Conservation (phyloP, 2,888 invertebrate genomes). For the Flexamia atlantica region DNA sequence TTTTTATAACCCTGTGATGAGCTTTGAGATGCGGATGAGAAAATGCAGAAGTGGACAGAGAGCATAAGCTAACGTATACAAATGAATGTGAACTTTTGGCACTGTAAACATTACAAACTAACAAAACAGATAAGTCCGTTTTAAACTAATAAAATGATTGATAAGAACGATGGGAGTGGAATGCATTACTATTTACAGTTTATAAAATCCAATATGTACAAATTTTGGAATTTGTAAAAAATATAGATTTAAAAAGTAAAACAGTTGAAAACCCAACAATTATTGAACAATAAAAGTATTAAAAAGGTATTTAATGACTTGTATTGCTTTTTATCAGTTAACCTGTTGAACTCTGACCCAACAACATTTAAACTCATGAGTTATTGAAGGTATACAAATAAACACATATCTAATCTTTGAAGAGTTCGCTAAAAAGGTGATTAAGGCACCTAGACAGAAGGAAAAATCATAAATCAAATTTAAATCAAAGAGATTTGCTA, state of each 20-base stretch:
- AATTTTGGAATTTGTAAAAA: not conserved
- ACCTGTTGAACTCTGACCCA: not conserved
- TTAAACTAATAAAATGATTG: slow-evolving; percentile 6
- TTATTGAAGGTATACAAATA: too few relatives aligned
- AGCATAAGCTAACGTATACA: slow-evolving; percentile 63
- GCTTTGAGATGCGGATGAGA: slow-evolving; percentile 13
- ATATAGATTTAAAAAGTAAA: not conserved
- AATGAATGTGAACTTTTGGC: slow-evolving; percentile 51
- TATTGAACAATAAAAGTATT: too few relatives aligned
- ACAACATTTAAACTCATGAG: too few relatives aligned
- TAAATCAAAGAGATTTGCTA: too few relatives aligned
- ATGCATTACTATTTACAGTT: slow-evolving; percentile 33
- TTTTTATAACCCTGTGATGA: slow-evolving; percentile 56
- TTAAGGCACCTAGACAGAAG: too few relatives aligned
- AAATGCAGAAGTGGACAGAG: slow-evolving; percentile 50
- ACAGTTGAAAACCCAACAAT: too few relatives aligned
- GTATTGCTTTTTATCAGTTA: slow-evolving; percentile 13
- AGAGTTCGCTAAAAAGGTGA: too few relatives aligned
- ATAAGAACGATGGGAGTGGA: slow-evolving; percentile 2
- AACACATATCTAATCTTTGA: too few relatives aligned
- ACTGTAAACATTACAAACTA: slow-evolving; percentile 22
- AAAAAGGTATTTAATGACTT: not conserved
- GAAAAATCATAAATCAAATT: too few relatives aligned
- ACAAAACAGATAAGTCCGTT: slow-evolving; percentile 22
- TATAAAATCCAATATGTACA: slow-evolving; percentile 31